Percentiles rank a stretch among this genome's conserved stretches.
These are phyloP conservation scores for Camponotus floridanus DNA, from an alignment of 1,140 invertebrate species.

Conservation along the genomic window DNA sequence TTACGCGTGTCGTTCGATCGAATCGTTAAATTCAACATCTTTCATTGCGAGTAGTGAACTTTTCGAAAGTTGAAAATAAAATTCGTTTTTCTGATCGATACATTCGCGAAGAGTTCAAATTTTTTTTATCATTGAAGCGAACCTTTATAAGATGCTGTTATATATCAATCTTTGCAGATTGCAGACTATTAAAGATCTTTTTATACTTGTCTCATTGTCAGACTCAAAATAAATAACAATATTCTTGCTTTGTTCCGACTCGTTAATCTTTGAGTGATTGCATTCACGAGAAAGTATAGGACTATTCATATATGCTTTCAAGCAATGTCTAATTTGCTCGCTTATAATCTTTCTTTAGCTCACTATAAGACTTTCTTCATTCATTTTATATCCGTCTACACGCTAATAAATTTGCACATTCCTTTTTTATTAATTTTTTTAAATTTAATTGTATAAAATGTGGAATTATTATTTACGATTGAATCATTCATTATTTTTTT, in stretches of 20 bases:
- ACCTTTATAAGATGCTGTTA: background rate
- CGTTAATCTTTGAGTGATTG: slow-evolving; percentile 34
- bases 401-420: background rate
- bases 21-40: background rate
- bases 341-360: slow-evolving; percentile 12
- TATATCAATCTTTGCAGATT: background rate
- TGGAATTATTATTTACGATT: background rate
- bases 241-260: slow-evolving; percentile 27
- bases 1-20: background rate
- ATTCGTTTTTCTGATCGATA: background rate
- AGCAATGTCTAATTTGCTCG: slow-evolving; percentile 13
- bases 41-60: background rate
- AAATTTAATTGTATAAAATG: background rate
- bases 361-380: background rate
- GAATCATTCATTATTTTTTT: background rate
- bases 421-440: background rate
- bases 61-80: background rate
- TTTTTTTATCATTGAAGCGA: background rate
- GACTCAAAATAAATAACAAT: slow-evolving; percentile 32
- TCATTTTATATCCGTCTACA: background rate
- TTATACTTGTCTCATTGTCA: background rate
- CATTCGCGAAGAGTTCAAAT: slow-evolving; percentile 3
- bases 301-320: slow-evolving; percentile 18
- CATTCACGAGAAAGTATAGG: slow-evolving; percentile 30
- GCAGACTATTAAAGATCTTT: slow-evolving; percentile 3